These are phyloP conservation scores for Dolomedes plantarius DNA, from an alignment of 2,888 invertebrate genomes.

Conservation along the genomic window DNA sequence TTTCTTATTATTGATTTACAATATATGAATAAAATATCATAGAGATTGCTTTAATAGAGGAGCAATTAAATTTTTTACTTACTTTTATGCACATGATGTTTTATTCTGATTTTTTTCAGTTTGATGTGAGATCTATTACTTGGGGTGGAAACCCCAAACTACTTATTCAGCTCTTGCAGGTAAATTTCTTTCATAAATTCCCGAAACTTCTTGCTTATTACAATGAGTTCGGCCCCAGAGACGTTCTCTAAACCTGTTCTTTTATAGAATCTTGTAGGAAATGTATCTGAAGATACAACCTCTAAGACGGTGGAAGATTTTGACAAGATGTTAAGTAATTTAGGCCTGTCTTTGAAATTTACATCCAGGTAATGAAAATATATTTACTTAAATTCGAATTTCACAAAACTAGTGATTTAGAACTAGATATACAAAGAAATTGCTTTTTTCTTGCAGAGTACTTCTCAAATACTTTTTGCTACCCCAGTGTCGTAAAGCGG, in stretches of 20 bases:
- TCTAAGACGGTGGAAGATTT: background rate
- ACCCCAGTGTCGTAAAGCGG: background rate
- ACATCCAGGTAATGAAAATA: background rate
- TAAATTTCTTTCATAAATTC: too few relatives aligned
- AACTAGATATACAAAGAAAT: too few relatives aligned
- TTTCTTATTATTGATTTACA: too few relatives aligned
- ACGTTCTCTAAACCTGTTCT: too few relatives aligned
- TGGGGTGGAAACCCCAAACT: constrained; percentile 19
- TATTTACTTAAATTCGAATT: too few relatives aligned
- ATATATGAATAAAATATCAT: too few relatives aligned
- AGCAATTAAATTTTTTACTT: too few relatives aligned
- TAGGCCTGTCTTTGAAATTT: background rate
- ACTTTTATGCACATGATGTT: too few relatives aligned
- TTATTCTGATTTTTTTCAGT: constrained; percentile 23
- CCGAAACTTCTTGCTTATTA: too few relatives aligned
- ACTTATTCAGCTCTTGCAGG: constrained; percentile 1
- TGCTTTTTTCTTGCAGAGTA: background rate
- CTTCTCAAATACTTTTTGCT: background rate
- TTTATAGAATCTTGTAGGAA: constrained; percentile 1
- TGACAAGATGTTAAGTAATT: background rate
- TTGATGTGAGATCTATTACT: constrained; percentile 8
- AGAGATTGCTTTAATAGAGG: too few relatives aligned
- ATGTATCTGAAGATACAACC: background rate
- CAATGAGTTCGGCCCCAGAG: too few relatives aligned
- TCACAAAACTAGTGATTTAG: too few relatives aligned